Conservation (phyloP, 2,888 invertebrate genomes). For the Colostygia pectinataria region DNA sequence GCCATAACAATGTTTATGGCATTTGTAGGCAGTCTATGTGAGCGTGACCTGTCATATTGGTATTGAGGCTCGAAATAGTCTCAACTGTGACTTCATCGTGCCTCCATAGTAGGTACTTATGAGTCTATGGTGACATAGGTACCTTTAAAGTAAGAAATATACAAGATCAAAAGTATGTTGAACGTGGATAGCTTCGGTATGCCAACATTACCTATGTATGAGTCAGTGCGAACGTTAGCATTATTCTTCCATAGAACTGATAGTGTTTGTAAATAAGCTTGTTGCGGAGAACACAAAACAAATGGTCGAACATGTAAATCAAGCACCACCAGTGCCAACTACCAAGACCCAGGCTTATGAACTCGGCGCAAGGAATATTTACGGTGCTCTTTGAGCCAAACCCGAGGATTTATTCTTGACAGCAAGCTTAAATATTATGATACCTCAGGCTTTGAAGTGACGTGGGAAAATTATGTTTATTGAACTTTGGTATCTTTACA, state of each 20-base stretch:
- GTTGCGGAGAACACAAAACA: conserved; percentile 26
- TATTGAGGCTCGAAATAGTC: conserved; percentile 9
- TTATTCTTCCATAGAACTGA: conserved; percentile 32
- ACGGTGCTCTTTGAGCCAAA: conserved; percentile 35
- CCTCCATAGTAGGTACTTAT: conserved; percentile 17
- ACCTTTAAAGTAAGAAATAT: conserved; percentile 28
- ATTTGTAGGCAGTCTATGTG: conserved; percentile 6
- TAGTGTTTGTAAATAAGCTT: conserved; percentile 35
- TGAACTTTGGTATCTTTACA: conserved; percentile 12
- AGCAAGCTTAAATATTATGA: conserved; percentile 33
- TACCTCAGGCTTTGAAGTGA: conserved; percentile 29
- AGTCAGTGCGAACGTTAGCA: conserved; percentile 31
- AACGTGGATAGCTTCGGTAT: conserved; percentile 30
- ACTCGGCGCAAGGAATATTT: conserved; percentile 33
- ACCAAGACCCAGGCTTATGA: conserved; percentile 37
- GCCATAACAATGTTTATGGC: background rate
- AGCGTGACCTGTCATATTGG: conserved; percentile 11
- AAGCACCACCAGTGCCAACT: conserved; percentile 34
- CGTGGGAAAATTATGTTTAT: conserved; percentile 19
- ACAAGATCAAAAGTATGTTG: conserved; percentile 31
- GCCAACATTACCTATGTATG: conserved; percentile 28
- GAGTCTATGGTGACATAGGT: conserved; percentile 20
- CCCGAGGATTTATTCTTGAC: conserved; percentile 32
- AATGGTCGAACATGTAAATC: conserved; percentile 35
- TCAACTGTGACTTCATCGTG: conserved; percentile 20